These are phyloP conservation scores for Drosophila limbata DNA, from an alignment of 2,888 invertebrate genomes.

Conservation along the genomic window DNA sequence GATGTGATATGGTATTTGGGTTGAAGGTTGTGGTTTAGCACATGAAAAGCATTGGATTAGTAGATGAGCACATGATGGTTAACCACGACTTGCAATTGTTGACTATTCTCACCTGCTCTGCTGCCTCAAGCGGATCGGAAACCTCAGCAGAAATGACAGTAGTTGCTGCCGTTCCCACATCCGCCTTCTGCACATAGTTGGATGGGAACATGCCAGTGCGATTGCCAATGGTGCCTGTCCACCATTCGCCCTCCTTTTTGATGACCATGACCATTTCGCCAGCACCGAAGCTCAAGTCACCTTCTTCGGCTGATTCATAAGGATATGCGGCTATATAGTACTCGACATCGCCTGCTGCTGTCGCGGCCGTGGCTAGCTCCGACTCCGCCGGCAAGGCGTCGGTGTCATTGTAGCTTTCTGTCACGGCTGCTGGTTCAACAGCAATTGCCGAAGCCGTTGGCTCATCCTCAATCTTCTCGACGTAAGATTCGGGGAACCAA, in stretches of 20 bases:
- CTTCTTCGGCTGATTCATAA: conserved; percentile 94
- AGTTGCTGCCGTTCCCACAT: conserved; percentile 83
- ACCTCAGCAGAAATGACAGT: conserved; percentile 33
- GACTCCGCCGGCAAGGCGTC: conserved; percentile 64
- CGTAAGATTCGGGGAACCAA: conserved; percentile 99
- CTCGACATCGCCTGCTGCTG: conserved; percentile 87
- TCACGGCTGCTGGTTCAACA: conserved; percentile 40
- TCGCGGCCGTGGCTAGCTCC: conserved; percentile 42
- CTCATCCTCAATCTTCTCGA: conserved; percentile 89
- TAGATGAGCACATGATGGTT: conserved; percentile 71
- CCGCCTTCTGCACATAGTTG: conserved; percentile 95
- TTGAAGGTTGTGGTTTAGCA: conserved; percentile 51
- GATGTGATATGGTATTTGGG: conserved; percentile 54
- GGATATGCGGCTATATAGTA: conserved; percentile 96
- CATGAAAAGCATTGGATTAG: conserved; percentile 79
- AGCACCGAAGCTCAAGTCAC: conserved; percentile 95
- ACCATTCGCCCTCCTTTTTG: conserved; percentile 98
- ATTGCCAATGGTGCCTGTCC: conserved; percentile 96
- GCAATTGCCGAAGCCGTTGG: conserved; percentile 20
- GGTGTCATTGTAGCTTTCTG: conserved; percentile 81
- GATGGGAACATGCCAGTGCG: conserved; percentile 97
- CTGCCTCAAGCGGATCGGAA: conserved; percentile 37
- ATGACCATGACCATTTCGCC: conserved; percentile 95
- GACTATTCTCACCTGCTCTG: conserved; percentile 63
- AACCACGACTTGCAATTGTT: conserved; percentile 24